phyloP scores from a whole-genome alignment of 2,113 vertebrate species.

The Boulengerochromis microlepis region DNA sequence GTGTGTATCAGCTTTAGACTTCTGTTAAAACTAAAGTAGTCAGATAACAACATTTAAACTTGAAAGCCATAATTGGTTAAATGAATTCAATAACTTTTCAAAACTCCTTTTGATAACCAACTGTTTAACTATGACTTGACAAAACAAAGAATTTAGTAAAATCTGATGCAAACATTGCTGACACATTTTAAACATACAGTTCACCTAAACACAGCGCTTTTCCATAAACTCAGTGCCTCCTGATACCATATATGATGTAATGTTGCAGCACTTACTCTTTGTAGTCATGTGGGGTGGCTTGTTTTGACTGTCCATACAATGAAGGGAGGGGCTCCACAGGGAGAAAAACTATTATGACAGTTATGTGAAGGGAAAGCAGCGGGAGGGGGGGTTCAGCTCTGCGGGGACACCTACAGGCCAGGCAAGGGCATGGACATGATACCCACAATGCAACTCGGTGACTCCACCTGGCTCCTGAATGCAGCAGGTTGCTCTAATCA shows the following conservation, averaged over 20 bases:
- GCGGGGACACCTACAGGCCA: conserved; percentile 50
- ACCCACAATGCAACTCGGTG: conserved; percentile 7
- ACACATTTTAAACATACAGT: neutral
- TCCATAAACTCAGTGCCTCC: neutral
- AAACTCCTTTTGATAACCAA: neutral
- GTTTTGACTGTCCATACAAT: conserved; percentile 24
- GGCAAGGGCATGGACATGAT: neutral
- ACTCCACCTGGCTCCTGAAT: neutral
- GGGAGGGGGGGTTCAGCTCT: conserved; percentile 19
- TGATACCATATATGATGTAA: conserved; percentile 41
- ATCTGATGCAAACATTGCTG: neutral
- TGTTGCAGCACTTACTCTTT: neutral
- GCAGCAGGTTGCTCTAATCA: neutral
- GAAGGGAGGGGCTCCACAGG: neutral
- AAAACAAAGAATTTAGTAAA: neutral
- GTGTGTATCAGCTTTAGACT: neutral
- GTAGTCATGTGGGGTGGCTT: conserved; percentile 4
- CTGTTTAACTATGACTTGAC: neutral
- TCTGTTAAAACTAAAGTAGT: neutral
- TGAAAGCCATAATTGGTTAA: neutral
- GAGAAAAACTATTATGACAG: neutral
- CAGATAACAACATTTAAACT: neutral
- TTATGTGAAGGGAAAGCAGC: neutral
- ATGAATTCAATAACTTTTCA: neutral
- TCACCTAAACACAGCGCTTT: neutral